Percentiles rank a stretch among this genome's conserved stretches.
Evolutionary conservation across 2,797 vertebrate genomes (phyloP).

Genomic region (Rhabdophis nuchalis): DNA sequence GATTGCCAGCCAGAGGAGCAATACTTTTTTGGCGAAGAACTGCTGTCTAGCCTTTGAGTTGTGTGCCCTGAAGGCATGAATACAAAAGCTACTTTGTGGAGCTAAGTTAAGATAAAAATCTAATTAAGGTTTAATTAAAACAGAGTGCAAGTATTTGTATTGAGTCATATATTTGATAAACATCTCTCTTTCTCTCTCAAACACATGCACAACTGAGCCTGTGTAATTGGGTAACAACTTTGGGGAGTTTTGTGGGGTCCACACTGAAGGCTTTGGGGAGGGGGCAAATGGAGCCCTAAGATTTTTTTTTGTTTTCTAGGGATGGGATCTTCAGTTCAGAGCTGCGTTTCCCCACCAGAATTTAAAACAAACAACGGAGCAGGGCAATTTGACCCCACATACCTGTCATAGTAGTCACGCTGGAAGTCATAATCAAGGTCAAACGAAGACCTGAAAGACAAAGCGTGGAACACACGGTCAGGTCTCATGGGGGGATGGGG

Average conservation of each 20-base stretch:
- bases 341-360: not conserved
- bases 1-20: too few relatives aligned
- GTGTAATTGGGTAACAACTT: not conserved
- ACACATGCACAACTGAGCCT: not conserved
- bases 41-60: not conserved
- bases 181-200: not conserved
- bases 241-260: not conserved
- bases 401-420: conserved; percentile 92
- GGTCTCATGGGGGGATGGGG: not conserved
- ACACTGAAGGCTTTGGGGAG: not conserved
- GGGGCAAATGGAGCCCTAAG: not conserved
- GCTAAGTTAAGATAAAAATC: not conserved
- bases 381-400: conserved; percentile 31
- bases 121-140: not conserved
- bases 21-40: not conserved
- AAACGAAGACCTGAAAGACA: conserved; percentile 59
- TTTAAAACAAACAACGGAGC: not conserved
- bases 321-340: not conserved
- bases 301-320: too few relatives aligned
- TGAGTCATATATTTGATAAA: not conserved
- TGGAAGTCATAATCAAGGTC: conserved; percentile 90
- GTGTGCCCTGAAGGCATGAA: not conserved
- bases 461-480: conserved; percentile 34
- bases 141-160: not conserved
- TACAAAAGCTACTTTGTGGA: not conserved